Base-by-base conservation (phyloP, 1,140 invertebrate genomes). In the Eupeodes corollae region DNA sequence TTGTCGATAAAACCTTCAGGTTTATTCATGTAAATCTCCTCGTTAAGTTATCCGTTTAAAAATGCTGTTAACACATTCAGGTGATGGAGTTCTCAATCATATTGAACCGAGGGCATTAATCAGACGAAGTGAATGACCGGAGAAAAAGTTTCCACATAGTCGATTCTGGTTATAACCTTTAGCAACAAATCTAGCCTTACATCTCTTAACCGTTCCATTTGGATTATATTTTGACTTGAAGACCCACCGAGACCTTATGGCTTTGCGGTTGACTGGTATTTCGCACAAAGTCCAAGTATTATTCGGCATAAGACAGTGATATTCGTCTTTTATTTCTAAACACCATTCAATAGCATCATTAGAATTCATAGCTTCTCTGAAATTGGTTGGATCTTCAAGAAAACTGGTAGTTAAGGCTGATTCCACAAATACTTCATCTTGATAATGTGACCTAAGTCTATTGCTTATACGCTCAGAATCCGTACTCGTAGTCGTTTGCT, bases 1-100 rank as follows among this genome's bases (percentile, higher is more conserved):
- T 40, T 43, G 11, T 43, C n/a, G 18, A 46, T 16, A 44, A 38
- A 47, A 18, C 35, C 39, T 42, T 37, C 34, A 19, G 71, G 69
- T 49, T 63, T 57, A 18, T 57, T 33, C 62, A 70, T 66, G 44
- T 52, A 73, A 6, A 73, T 61, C 6, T 70, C 58, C 50, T 65
- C 62, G 19, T 62, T 55, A 54, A 73, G 54, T 6, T 57, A 44
- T 35, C 59, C 62, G 50, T 58, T 55, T 12, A 63, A 38, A 49
- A 58, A 67, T 9, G 65, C 62, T 21, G 57, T 54, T 30, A 58
- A 44, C 11, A 58, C 61, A 58, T 70, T 58, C 55, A 70, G 55
- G 34, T 68, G 67, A 19, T 59, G 38, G 3, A 65, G 56, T 10
- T 59, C 11, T 14, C 67, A 46, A 41, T 42, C 15, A 44, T 52